Percentiles rank a stretch among this genome's conserved stretches.
These are phyloP conservation scores for Amblyteles armatorius DNA, from an alignment of 2,888 invertebrate species.

Conservation along the genomic window DNA sequence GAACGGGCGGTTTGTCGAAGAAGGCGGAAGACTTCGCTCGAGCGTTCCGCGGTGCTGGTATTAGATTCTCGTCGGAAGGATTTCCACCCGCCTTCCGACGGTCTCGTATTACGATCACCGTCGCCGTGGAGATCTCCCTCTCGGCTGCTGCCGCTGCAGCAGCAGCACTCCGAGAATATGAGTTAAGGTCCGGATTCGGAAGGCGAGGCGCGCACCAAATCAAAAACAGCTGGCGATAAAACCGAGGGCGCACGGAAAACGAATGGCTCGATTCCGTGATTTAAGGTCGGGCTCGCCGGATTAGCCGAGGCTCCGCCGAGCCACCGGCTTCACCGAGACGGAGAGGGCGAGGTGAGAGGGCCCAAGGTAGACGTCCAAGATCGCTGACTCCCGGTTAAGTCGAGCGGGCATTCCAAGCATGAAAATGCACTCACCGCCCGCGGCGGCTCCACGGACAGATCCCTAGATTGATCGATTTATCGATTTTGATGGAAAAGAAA, in stretches of 20 bases:
- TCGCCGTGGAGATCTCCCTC: conserved; percentile 29
- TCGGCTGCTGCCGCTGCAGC: conserved; percentile 32
- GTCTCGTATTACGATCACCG: conserved; percentile 57
- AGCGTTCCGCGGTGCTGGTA: conserved; percentile 26
- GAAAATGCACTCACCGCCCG: conserved; percentile 44
- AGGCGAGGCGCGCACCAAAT: conserved; percentile 61
- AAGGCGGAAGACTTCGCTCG: conserved; percentile 26
- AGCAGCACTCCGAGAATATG: conserved; percentile 58
- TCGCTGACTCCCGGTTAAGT: conserved; percentile 18
- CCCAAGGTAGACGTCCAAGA: neutral
- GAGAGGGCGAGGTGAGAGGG: conserved; percentile 9
- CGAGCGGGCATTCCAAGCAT: conserved; percentile 34
- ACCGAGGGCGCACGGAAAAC: conserved; percentile 59
- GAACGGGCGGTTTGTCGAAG: conserved; percentile 36
- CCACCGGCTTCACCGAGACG: conserved; percentile 9
- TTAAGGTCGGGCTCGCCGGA: conserved; percentile 61
- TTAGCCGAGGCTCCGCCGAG: conserved; percentile 45
- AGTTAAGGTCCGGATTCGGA: conserved; percentile 55
- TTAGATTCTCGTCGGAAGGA: conserved; percentile 56
- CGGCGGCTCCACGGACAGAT: neutral
- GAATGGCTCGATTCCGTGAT: conserved; percentile 67
- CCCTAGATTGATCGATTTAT: conserved; percentile 27
- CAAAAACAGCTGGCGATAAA: conserved; percentile 69
- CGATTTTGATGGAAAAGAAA: neutral
- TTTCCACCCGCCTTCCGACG: conserved; percentile 61